Percentiles rank a stretch among this genome's conserved stretches.
Conservation (phyloP, 35 echinoderm and acorn worm species). For the Lytechinus variegatus region DNA sequence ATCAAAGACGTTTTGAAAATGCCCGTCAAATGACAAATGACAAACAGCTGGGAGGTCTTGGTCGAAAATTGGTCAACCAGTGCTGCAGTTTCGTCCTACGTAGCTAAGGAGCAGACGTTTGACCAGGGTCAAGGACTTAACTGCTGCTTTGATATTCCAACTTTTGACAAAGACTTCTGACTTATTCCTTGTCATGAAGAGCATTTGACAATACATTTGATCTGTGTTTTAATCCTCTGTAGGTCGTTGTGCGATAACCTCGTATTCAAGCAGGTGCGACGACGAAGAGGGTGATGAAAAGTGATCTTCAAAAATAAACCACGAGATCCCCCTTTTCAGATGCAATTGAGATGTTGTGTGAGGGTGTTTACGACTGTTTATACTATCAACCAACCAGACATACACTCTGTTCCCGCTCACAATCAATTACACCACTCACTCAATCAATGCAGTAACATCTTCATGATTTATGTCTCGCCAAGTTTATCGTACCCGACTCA, state of each 20-base stretch:
- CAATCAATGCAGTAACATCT: neutral
- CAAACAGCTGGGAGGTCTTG: too few species aligned
- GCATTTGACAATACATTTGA: too few species aligned
- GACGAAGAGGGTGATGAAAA: neutral
- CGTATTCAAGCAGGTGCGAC: neutral
- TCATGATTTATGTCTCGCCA: neutral
- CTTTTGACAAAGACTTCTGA: too few species aligned
- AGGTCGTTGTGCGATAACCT: neutral
- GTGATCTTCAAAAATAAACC: neutral
- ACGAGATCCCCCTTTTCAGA: neutral
- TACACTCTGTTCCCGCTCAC: neutral
- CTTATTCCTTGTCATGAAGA: too few species aligned
- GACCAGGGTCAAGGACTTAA: too few species aligned
- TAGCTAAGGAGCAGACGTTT: too few species aligned
- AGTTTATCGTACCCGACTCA: neutral
- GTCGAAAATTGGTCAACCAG: too few species aligned
- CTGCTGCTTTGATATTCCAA: too few species aligned
- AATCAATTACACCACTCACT: constrained; percentile 4
- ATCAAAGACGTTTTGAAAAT: too few species aligned
- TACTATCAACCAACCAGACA: neutral
- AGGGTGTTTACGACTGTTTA: neutral
- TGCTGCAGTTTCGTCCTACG: too few species aligned
- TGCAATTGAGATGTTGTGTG: neutral
- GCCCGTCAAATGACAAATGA: too few species aligned
- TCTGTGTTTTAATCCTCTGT: too few species aligned